These are phyloP conservation scores for Gymnothorax javanicus DNA, from an alignment of 2,797 vertebrate species.

Conservation along the genomic window DNA sequence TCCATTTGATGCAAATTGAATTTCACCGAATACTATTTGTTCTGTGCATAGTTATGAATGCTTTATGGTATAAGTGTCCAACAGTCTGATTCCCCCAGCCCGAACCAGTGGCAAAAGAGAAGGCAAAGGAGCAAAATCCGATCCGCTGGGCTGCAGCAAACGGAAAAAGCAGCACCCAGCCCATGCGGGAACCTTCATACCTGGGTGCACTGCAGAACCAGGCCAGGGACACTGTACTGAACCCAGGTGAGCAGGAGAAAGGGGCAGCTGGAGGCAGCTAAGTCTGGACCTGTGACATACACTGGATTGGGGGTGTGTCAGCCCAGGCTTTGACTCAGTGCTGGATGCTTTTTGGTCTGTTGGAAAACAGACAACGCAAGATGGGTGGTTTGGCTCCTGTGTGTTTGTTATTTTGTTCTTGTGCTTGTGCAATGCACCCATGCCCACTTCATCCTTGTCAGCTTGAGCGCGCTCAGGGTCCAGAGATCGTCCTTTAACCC, in stretches of 20 bases:
- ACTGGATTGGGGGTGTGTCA: background rate
- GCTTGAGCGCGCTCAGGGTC: background rate
- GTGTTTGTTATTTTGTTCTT: background rate
- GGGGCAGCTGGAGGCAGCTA: background rate
- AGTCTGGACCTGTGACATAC: background rate
- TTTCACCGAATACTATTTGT: too few species aligned
- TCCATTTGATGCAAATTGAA: too few species aligned
- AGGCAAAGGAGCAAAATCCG: slow-evolving; percentile 78
- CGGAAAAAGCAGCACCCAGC: slow-evolving; percentile 83
- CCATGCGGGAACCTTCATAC: slow-evolving; percentile 82
- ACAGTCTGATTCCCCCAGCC: slow-evolving; percentile 45
- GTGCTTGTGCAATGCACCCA: background rate
- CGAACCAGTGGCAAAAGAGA: slow-evolving; percentile 83
- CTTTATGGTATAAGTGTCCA: too few species aligned
- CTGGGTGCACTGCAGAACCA: slow-evolving; percentile 81
- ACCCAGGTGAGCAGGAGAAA: slow-evolving; percentile 64
- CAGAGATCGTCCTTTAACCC: background rate
- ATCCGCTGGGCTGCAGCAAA: slow-evolving; percentile 84
- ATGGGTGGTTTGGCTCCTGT: background rate
- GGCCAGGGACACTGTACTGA: slow-evolving; percentile 82
- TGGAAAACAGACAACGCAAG: background rate
- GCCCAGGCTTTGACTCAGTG: background rate
- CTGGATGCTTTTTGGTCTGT: background rate
- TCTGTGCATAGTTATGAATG: too few species aligned
- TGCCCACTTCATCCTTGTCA: background rate